Evolutionary conservation across 1,140 invertebrate genomes (phyloP).

Genomic region (Galleria mellonella): DNA sequence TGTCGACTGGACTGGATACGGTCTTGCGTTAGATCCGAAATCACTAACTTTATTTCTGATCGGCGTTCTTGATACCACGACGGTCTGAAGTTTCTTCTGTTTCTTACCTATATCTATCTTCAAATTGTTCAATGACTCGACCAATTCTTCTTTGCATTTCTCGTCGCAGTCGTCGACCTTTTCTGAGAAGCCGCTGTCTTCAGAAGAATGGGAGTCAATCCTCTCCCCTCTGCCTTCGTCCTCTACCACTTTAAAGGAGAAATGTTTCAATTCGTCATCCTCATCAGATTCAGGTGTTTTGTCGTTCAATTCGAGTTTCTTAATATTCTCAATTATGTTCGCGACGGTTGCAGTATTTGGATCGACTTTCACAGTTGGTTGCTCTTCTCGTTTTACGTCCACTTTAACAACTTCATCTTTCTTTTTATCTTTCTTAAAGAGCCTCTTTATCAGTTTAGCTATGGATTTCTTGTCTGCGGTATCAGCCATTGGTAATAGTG

Average conservation of each 20-base stretch:
- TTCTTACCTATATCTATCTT: slow-evolving; percentile 26
- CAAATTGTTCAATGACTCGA: slow-evolving; percentile 18
- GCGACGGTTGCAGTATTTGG: slow-evolving; percentile 11
- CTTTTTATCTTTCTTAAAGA: slow-evolving; percentile 36
- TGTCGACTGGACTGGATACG: slow-evolving; percentile 1
- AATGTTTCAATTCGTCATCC: slow-evolving; percentile 5
- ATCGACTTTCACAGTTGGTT: slow-evolving; percentile 1
- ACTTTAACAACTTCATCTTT: slow-evolving; percentile 17
- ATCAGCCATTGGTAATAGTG: slow-evolving; percentile 31
- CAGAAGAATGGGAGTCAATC: slow-evolving; percentile 44
- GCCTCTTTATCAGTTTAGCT: slow-evolving; percentile 26
- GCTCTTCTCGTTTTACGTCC: slow-evolving; percentile 3
- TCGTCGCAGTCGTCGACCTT: slow-evolving; percentile 12
- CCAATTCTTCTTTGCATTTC: slow-evolving; percentile 14
- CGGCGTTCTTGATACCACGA: slow-evolving; percentile 21
- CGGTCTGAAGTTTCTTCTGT: slow-evolving; percentile 25
- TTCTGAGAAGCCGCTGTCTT: slow-evolving; percentile 48
- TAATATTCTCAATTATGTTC: slow-evolving; percentile 25
- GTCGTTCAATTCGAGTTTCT: slow-evolving; percentile 16
- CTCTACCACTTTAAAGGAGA: slow-evolving; percentile 29
- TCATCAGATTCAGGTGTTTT: slow-evolving; percentile 33
- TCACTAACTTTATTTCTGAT: slow-evolving; percentile 11
- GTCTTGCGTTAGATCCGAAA: not conserved
- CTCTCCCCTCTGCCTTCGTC: slow-evolving; percentile 24
- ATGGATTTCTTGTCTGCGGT: slow-evolving; percentile 32